A percentile compares a stretch with the other conserved stretches of the same genome.
These are phyloP conservation scores for Telmatherina bonti DNA, from an alignment of 2,797 vertebrate genomes.

Conservation along the genomic window DNA sequence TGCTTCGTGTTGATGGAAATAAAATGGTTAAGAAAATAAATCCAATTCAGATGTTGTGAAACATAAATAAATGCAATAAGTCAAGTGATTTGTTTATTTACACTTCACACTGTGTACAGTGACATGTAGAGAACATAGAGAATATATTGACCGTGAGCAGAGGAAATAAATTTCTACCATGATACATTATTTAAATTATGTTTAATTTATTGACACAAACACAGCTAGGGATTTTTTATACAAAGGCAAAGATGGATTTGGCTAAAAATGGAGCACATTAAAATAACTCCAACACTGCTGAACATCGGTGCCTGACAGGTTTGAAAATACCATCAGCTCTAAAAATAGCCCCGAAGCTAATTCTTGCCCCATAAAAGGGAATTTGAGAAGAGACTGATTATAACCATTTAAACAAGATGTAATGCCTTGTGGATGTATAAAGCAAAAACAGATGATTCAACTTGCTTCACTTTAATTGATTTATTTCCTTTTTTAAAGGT, in stretches of 20 bases:
- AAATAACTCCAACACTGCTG: not conserved
- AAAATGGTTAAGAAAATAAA: too few species aligned
- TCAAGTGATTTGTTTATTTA: not conserved
- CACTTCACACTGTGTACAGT: not conserved
- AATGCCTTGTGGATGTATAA: not conserved
- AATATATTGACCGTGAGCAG: not conserved
- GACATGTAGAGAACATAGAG: not conserved
- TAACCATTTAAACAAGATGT: constrained; percentile 42
- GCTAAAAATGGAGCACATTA: constrained; percentile 6
- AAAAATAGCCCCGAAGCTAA: constrained; percentile 63
- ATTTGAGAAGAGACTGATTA: constrained; percentile 38
- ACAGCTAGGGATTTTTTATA: constrained; percentile 7
- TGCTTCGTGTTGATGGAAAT: not conserved
- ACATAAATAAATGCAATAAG: too few species aligned
- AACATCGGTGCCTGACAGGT: constrained; percentile 25
- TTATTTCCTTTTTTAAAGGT: constrained; percentile 37
- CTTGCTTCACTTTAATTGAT: constrained; percentile 12
- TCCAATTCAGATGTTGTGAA: too few species aligned
- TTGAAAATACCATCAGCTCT: constrained; percentile 44
- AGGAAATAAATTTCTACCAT: not conserved
- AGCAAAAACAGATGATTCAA: constrained; percentile 27
- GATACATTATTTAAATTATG: not conserved
- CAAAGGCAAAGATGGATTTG: not conserved
- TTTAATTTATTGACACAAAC: too few species aligned
- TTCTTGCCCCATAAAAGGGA: constrained; percentile 67